Evolutionary conservation across 2,888 invertebrate species (phyloP).

Genomic region (Agelastica alni): DNA sequence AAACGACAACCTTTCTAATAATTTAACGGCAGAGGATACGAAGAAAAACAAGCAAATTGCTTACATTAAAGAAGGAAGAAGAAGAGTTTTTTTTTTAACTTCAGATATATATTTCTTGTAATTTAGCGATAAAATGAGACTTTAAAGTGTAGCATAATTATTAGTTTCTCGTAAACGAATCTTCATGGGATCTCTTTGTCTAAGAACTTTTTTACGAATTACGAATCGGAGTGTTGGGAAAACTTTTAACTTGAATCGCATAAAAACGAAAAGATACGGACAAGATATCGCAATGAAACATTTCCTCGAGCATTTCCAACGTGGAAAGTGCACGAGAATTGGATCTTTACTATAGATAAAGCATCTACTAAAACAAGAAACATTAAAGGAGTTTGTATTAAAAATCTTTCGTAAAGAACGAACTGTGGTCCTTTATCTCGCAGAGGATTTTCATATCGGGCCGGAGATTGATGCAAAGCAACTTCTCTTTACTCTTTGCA

Average conservation of each 20-base stretch:
- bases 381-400: conserved; percentile 14
- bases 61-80: no score
- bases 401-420: conserved; percentile 13
- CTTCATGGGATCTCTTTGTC: no score
- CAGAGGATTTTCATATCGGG: conserved; percentile 24
- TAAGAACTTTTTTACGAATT: no score
- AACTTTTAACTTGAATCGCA: conserved; percentile 1
- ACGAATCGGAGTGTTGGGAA: no score
- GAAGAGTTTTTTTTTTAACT: no score
- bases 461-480: conserved; percentile 22
- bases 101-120: no score
- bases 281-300: conserved; percentile 5
- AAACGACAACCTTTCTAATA: no score
- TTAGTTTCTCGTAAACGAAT: no score
- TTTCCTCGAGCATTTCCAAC: background rate
- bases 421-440: conserved; percentile 19
- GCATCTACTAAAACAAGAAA: conserved; percentile 13
- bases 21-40: no score
- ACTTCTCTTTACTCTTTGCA: conserved; percentile 6
- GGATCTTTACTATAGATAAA: conserved; percentile 8
- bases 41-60: no score
- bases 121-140: no score
- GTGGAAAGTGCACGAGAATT: background rate
- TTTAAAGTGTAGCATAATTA: no score
- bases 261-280: background rate